Evolutionary conservation across 2,113 vertebrate genomes (phyloP).

Genomic region (Paramisgurnus dabryanus): DNA sequence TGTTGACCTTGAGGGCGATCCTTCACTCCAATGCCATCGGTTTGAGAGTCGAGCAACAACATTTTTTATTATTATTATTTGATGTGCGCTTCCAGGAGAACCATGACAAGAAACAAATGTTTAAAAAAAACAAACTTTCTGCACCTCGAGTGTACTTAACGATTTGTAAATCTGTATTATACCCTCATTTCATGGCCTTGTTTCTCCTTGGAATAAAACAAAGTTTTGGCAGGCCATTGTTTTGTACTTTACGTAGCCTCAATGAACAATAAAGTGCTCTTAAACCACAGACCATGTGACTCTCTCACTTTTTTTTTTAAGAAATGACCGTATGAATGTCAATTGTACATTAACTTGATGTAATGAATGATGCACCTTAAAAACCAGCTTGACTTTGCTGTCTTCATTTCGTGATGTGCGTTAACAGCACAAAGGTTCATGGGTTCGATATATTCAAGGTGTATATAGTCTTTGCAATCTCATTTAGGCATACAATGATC

Average conservation of each 20-base stretch:
- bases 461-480: too few relatives aligned
- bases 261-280: slow-evolving; percentile 99
- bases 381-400: neutral
- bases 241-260: slow-evolving; percentile 99
- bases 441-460: too few relatives aligned
- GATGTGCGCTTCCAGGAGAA: slow-evolving; percentile 45
- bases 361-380: neutral
- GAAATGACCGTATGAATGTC: too few relatives aligned
- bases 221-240: slow-evolving; percentile 99
- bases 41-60: slow-evolving; percentile 19
- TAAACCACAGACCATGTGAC: slow-evolving; percentile 79
- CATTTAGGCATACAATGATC: too few relatives aligned
- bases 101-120: slow-evolving; percentile 35
- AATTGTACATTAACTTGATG: neutral
- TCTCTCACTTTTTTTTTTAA: neutral
- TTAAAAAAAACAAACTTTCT: slow-evolving; percentile 52
- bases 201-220: slow-evolving; percentile 86
- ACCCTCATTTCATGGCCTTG: slow-evolving; percentile 87
- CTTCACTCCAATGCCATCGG: slow-evolving; percentile 30
- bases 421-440: too few relatives aligned
- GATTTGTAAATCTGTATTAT: slow-evolving; percentile 91
- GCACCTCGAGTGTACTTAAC: slow-evolving; percentile 73
- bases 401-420: too few relatives aligned
- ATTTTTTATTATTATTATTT: slow-evolving; percentile 9
- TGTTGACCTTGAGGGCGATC: slow-evolving; percentile 71